Percentiles rank a stretch among this genome's conserved stretches.
phyloP scores from a whole-genome alignment of 2,797 vertebrate species.

The Petrocephalus sullivani region DNA sequence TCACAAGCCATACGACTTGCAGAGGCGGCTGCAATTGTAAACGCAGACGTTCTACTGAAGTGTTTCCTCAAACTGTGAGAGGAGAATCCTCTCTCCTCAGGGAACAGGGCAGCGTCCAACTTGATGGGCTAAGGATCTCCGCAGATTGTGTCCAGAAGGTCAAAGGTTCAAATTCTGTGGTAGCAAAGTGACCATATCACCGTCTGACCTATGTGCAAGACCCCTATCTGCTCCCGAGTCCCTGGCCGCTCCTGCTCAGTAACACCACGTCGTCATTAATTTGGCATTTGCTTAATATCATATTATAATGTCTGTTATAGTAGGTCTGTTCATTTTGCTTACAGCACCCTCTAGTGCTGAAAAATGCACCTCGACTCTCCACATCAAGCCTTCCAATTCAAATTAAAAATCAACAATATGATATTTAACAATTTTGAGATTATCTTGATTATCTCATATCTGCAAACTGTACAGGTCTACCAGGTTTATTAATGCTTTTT shows the following conservation, averaged over 20 bases:
- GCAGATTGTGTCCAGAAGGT: background rate
- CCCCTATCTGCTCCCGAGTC: background rate
- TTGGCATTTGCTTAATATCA: background rate
- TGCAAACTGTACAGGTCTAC: background rate
- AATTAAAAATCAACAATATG: background rate
- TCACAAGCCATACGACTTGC: background rate
- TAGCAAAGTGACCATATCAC: too few relatives aligned
- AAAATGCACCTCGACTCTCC: background rate
- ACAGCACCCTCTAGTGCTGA: slow-evolving; percentile 13
- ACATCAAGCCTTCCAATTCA: background rate
- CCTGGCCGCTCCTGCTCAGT: background rate
- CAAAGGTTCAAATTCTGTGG: background rate
- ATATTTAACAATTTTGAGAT: background rate
- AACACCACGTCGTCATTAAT: background rate
- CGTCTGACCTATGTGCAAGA: background rate
- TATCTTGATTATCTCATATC: background rate
- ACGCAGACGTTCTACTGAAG: background rate
- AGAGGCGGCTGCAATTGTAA: background rate
- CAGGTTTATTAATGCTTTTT: background rate
- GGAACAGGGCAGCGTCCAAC: background rate
- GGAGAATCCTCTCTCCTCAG: background rate
- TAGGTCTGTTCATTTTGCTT: background rate
- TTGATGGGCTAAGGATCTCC: background rate
- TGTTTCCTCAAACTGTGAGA: background rate
- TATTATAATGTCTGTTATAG: background rate